Percentiles rank a stretch among this genome's conserved stretches.
Evolutionary conservation across 2,113 vertebrate genomes (phyloP).

Genomic region (Gavialis gangeticus): DNA sequence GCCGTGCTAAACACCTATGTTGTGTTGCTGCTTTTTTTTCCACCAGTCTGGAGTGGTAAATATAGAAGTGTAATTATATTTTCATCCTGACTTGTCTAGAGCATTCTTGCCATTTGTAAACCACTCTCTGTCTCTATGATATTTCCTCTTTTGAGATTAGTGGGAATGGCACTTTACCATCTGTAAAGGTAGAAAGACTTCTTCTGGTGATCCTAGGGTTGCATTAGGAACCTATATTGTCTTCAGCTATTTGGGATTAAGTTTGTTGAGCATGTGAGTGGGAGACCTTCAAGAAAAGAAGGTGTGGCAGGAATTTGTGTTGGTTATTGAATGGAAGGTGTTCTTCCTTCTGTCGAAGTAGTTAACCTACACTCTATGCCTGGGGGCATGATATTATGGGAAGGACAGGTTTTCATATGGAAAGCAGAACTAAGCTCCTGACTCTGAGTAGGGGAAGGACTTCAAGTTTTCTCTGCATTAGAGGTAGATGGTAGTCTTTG

Average conservation of each 20-base stretch:
- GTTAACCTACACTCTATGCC: background rate
- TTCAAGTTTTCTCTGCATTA: background rate
- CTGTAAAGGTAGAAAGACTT: background rate
- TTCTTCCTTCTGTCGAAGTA: background rate
- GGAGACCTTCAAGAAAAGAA: background rate
- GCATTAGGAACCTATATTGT: background rate
- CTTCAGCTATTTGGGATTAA: background rate
- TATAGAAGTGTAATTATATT: background rate
- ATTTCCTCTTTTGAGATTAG: background rate
- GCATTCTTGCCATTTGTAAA: constrained; percentile 1
- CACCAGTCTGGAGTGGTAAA: fast-evolving
- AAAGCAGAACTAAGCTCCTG: background rate
- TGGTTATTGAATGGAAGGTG: background rate
- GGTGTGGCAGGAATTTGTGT: background rate
- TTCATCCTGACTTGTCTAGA: constrained; percentile 2
- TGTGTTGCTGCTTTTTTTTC: background rate
- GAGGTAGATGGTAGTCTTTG: fast-evolving
- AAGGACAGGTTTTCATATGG: background rate
- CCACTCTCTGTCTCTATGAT: background rate
- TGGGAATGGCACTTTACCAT: background rate
- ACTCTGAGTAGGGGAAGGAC: background rate
- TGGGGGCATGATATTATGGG: background rate
- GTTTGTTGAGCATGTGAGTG: fast-evolving
- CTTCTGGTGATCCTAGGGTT: background rate
- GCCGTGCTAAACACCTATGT: background rate